Percentiles rank a stretch among this genome's conserved stretches.
Conservation (phyloP, 2,888 invertebrate genomes). For the Siphlonurus alternatus region DNA sequence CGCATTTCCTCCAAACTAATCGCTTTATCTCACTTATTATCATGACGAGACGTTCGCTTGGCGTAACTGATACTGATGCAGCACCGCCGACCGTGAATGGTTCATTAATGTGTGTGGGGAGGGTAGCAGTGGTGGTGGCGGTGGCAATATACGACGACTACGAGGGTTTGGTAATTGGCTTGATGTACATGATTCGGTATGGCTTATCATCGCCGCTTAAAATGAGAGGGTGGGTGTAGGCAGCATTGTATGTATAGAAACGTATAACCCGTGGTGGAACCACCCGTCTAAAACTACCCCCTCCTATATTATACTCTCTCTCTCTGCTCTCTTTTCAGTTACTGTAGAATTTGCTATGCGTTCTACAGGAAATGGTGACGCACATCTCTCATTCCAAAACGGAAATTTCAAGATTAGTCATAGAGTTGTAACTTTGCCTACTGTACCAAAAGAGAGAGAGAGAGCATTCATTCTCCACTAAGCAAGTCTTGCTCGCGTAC, state of each 20-base stretch:
- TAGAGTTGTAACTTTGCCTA: slow-evolving; percentile 13
- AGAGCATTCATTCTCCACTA: no score
- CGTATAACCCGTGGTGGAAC: no score
- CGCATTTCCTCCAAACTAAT: background rate
- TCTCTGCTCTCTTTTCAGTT: background rate
- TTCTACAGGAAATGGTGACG: background rate
- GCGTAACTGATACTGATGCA: background rate
- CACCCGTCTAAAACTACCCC: no score
- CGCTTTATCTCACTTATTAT: background rate
- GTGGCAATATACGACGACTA: background rate
- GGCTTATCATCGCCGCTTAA: background rate
- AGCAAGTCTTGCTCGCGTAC: no score
- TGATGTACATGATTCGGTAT: background rate
- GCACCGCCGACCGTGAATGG: background rate
- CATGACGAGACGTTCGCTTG: background rate
- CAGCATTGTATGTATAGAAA: no score
- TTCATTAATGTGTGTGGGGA: background rate
- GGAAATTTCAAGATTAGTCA: slow-evolving; percentile 30
- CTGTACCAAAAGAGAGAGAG: background rate
- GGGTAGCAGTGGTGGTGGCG: background rate
- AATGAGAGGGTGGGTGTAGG: background rate
- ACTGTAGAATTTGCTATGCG: background rate
- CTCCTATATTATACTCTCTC: no score
- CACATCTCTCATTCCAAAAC: slow-evolving; percentile 25
- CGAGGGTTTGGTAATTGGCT: background rate